A percentile compares a stretch with the other conserved stretches of the same genome.
These are phyloP conservation scores for Archocentrus centrarchus DNA, from an alignment of 2,113 vertebrate species.

Conservation along the genomic window DNA sequence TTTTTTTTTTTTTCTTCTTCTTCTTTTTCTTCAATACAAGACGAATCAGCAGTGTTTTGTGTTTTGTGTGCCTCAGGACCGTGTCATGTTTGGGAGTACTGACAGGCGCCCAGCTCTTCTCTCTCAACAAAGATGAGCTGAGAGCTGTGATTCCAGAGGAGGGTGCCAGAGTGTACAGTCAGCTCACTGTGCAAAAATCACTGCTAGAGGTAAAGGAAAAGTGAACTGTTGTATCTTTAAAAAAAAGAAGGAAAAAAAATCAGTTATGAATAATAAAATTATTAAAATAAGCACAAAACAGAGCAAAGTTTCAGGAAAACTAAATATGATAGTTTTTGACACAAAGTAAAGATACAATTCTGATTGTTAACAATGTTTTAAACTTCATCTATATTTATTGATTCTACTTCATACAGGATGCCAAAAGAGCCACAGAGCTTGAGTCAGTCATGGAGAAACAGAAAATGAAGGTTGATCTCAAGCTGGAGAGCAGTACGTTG, in stretches of 20 bases:
- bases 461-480: conserved; percentile 88
- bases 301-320: too few species aligned
- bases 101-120: conserved; percentile 85
- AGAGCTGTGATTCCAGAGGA: conserved; percentile 83
- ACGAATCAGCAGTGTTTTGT: background rate
- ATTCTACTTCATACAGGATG: conserved; percentile 66
- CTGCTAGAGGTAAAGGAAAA: conserved; percentile 80
- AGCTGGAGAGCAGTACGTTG: conserved; percentile 79
- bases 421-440: conserved; percentile 81
- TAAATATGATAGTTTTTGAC: too few species aligned
- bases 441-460: conserved; percentile 90
- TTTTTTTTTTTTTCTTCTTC: too few species aligned
- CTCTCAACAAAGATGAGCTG: conserved; percentile 85
- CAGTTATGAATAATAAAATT: background rate
- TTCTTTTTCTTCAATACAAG: too few species aligned
- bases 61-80: conserved; percentile 67
- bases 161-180: conserved; percentile 88
- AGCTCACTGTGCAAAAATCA: conserved; percentile 87
- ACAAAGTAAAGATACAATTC: too few species aligned
- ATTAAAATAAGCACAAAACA: background rate
- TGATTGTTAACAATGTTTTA: too few species aligned
- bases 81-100: conserved; percentile 80
- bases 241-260: background rate
- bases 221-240: background rate
- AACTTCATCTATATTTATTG: background rate